Base-by-base conservation (phyloP, 2,888 invertebrate genomes). In the Hydroisotoma schaefferi region DNA sequence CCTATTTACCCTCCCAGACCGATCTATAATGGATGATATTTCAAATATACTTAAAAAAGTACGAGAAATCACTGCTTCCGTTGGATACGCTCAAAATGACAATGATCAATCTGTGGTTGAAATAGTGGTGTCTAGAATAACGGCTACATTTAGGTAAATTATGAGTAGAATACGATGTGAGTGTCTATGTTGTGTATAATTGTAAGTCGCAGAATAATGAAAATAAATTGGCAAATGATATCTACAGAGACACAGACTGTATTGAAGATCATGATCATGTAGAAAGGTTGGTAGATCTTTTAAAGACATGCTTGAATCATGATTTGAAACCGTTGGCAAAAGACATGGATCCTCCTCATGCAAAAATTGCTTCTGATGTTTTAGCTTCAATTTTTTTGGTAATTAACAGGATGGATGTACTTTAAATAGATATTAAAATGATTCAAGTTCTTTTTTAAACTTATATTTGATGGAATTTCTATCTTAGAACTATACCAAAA, bases 31-130 rank as follows among this genome's bases (percentile, higher is more conserved):
- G 26, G 84, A 87, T 77, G 90, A 90, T 77, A 81, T 90, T 73
- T 87, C 87, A 55, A 87, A 88, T 80, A 90, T 74, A 2, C 57
- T 72, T 60, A 62, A 62, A 12, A 69, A 74, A 79, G 86, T 88
- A 75, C 85, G 86, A 63, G 85, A 87, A 68, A 92, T 94, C 69
- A 87, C 90, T 61, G 88, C 89, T 65, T 82, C 87, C 64, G 82
- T 87, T 2, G 88, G 88, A 74, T 95, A 94, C 76, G 83, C 86
- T 49, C 84, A 86, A 69, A 92, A 89, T 78, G 88, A 89, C 75
- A 90, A 93, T 78, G 91, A 93, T 77, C 94, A 95, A 79, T 92
- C 91, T 73, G 88, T 94, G 63, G 92, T 94, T 71, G 94, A 95
- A 79, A 94, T 95, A 75, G 93, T 93, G 77, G 87, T 95, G 62